These are phyloP conservation scores for Stigmatopora argus DNA, from an alignment of 2,113 vertebrate genomes.

Conservation along the genomic window DNA sequence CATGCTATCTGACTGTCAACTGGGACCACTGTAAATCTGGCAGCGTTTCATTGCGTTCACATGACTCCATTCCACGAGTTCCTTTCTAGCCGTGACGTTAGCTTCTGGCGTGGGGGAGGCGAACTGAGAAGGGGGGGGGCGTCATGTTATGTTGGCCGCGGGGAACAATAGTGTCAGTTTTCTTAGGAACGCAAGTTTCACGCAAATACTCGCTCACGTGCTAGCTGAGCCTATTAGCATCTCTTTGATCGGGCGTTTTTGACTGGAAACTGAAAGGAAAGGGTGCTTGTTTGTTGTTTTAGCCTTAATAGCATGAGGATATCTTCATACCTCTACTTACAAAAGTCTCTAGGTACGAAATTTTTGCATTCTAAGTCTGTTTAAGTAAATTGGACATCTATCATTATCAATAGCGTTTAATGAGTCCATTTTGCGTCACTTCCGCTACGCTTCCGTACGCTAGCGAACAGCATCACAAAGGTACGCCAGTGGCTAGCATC, in stretches of 20 bases:
- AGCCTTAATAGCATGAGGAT: background rate
- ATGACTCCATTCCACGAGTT: conserved; percentile 3
- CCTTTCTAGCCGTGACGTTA: background rate
- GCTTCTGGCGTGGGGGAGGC: background rate
- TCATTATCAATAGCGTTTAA: no score
- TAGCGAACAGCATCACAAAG: no score
- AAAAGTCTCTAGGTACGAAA: no score
- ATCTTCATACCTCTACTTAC: no score
- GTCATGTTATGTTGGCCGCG: background rate
- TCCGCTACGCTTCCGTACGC: no score
- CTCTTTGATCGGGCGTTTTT: background rate
- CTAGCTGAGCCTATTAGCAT: background rate
- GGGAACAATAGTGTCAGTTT: conserved; percentile 4
- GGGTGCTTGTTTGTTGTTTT: background rate
- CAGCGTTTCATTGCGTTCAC: background rate
- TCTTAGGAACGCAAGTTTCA: background rate
- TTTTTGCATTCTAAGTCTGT: no score
- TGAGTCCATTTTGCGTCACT: no score
- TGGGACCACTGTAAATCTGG: background rate
- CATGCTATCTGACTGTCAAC: background rate
- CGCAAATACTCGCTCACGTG: background rate
- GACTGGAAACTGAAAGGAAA: background rate
- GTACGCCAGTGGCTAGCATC: no score
- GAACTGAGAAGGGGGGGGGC: background rate
- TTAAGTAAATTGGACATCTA: no score